These are phyloP conservation scores for Amblyjoppa fuscipennis DNA, from an alignment of 2,888 invertebrate species.

Conservation along the genomic window DNA sequence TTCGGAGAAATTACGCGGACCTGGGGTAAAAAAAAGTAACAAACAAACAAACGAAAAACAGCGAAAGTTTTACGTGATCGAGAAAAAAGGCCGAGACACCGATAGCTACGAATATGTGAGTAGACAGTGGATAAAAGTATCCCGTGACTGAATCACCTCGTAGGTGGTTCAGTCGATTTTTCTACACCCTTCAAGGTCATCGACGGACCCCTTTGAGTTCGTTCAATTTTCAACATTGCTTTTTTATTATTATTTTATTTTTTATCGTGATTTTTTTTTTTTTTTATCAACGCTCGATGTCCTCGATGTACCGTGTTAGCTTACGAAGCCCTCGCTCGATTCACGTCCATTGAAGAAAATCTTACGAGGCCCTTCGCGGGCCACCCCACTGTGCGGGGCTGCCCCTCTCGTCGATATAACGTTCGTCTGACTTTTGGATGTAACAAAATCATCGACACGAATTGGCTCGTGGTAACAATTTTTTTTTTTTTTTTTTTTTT, in stretches of 20 bases:
- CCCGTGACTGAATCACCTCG: neutral
- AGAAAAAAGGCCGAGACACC: conserved; percentile 41
- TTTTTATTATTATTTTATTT: neutral
- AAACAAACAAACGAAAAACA: conserved; percentile 5
- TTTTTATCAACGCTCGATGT: neutral
- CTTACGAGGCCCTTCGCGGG: conserved; percentile 27
- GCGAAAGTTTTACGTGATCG: conserved; percentile 31
- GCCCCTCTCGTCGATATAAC: neutral
- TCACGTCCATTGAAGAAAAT: conserved; percentile 49
- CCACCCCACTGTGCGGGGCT: conserved; percentile 17
- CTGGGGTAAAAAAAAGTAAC: neutral
- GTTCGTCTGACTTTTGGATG: neutral
- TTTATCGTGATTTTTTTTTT: neutral
- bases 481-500: neutral
- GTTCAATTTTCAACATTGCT: neutral
- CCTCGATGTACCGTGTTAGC: neutral
- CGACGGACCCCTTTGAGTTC: neutral
- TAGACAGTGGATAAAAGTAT: conserved; percentile 15
- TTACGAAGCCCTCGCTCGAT: conserved; percentile 19
- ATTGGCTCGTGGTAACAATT: neutral
- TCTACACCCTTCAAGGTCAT: neutral
- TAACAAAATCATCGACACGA: neutral
- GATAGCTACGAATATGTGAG: conserved; percentile 63
- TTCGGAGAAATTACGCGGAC: neutral
- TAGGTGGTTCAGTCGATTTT: conserved; percentile 1